A percentile compares a stretch with the other conserved stretches of the same genome.
phyloP scores from a whole-genome alignment of 2,113 vertebrate genomes.

The Antennarius striatus region DNA sequence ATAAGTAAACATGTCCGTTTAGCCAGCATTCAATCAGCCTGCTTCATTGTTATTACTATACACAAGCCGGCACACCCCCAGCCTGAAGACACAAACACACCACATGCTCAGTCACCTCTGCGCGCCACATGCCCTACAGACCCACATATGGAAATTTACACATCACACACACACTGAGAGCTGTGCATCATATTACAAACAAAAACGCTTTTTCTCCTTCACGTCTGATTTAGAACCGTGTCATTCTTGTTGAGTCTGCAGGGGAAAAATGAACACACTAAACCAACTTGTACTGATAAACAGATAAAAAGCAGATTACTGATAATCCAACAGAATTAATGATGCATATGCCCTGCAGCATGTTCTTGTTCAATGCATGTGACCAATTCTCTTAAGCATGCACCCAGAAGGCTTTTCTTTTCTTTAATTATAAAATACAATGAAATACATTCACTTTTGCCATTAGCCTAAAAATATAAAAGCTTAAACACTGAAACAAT shows the following conservation, averaged over 20 bases:
- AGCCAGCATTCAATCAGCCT: slow-evolving; percentile 44
- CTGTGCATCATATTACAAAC: neutral
- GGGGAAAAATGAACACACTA: neutral
- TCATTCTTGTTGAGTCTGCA: neutral
- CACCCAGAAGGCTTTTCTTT: neutral
- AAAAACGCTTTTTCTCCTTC: neutral
- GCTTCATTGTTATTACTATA: slow-evolving; percentile 47
- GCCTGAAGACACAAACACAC: slow-evolving; percentile 34
- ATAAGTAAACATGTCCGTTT: slow-evolving; percentile 58
- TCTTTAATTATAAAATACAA: slow-evolving; percentile 10
- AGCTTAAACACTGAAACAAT: neutral
- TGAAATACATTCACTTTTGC: slow-evolving; percentile 6
- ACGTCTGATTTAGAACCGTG: neutral
- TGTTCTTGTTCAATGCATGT: slow-evolving; percentile 16
- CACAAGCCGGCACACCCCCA: slow-evolving; percentile 22
- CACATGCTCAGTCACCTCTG: slow-evolving; percentile 39
- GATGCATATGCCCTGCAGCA: slow-evolving; percentile 36
- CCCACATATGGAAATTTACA: slow-evolving; percentile 51
- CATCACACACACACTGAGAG: neutral
- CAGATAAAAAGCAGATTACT: slow-evolving; percentile 37
- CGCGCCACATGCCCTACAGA: slow-evolving; percentile 48
- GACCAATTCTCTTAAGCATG: slow-evolving; percentile 25
- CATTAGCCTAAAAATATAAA: no score
- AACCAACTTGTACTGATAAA: slow-evolving; percentile 16
- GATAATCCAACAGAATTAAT: slow-evolving; percentile 48